Percentiles rank a stretch among this genome's conserved stretches.
Conservation (phyloP, 2,797 vertebrate genomes). For the Sorex maritimensis region DNA sequence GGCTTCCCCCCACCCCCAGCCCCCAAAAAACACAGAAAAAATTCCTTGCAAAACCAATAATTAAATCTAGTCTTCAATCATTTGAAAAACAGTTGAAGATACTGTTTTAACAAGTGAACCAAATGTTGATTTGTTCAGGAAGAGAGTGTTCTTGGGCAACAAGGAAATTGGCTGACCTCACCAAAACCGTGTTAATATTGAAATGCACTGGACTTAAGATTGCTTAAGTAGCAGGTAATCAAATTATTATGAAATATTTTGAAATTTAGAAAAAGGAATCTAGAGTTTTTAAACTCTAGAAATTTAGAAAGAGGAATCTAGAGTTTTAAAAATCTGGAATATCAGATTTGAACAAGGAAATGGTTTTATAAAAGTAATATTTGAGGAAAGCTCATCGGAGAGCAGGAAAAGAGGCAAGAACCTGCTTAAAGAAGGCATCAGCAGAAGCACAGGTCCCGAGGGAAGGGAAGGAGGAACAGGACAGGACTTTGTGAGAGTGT, state of each 20-base stretch:
- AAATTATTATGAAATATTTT: conserved; percentile 14
- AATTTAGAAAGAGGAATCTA: no score
- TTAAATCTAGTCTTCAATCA: conserved; percentile 10
- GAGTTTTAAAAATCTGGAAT: conserved; percentile 12
- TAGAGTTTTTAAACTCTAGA: conserved; percentile 5
- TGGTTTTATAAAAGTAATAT: not conserved
- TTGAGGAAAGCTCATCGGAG: not conserved
- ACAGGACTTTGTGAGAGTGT: not conserved
- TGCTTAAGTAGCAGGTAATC: not conserved
- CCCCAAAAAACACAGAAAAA: no score
- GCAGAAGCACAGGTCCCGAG: not conserved
- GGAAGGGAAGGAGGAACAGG: not conserved
- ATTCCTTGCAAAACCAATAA: not conserved
- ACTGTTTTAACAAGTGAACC: not conserved
- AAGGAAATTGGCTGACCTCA: conserved; percentile 15
- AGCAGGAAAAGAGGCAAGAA: not conserved
- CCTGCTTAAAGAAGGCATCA: not conserved
- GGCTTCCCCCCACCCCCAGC: no score
- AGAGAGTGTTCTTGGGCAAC: conserved; percentile 17
- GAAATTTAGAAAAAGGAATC: not conserved
- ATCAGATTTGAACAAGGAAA: not conserved
- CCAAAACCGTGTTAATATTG: conserved; percentile 21
- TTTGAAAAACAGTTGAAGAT: not conserved
- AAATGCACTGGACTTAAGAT: not conserved
- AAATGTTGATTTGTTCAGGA: not conserved